phyloP scores from a whole-genome alignment of 2,113 vertebrate genomes.

The Ameiurus melas region DNA sequence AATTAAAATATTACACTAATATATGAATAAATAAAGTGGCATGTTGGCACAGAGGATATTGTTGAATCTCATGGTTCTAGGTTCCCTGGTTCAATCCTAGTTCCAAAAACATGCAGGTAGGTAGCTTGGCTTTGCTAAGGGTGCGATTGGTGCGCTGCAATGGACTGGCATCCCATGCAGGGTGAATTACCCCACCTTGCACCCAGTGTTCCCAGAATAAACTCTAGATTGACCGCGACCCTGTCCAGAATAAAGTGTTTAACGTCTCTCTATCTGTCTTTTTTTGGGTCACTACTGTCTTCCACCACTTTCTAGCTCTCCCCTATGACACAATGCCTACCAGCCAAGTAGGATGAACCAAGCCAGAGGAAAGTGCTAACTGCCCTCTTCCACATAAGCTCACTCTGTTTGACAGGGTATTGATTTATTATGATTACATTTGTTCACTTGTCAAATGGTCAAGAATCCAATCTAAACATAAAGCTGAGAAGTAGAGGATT shows the following conservation, averaged over 20 bases:
- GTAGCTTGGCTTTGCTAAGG: not conserved
- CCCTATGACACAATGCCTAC: not conserved
- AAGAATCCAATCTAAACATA: not conserved
- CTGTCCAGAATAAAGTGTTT: not conserved
- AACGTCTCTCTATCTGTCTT: not conserved
- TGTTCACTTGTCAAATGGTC: not conserved
- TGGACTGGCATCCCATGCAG: not conserved
- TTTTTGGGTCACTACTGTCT: not conserved
- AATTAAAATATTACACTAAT: not conserved
- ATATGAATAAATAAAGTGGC: not conserved
- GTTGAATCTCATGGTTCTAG: not conserved
- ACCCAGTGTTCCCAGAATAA: not conserved
- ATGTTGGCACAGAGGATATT: not conserved
- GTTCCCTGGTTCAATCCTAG: not conserved
- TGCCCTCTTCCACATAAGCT: not conserved
- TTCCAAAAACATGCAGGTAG: not conserved
- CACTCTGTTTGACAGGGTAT: not conserved
- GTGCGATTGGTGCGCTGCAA: not conserved
- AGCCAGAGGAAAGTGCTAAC: not conserved
- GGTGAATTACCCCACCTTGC: not conserved
- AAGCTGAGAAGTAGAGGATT: not conserved
- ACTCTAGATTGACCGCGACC: not conserved
- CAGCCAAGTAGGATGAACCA: not conserved
- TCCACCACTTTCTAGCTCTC: not conserved
- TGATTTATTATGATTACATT: not conserved